Evolutionary conservation across 2,113 vertebrate species (phyloP).

Genomic region (Myrmophylax atrothorax): DNA sequence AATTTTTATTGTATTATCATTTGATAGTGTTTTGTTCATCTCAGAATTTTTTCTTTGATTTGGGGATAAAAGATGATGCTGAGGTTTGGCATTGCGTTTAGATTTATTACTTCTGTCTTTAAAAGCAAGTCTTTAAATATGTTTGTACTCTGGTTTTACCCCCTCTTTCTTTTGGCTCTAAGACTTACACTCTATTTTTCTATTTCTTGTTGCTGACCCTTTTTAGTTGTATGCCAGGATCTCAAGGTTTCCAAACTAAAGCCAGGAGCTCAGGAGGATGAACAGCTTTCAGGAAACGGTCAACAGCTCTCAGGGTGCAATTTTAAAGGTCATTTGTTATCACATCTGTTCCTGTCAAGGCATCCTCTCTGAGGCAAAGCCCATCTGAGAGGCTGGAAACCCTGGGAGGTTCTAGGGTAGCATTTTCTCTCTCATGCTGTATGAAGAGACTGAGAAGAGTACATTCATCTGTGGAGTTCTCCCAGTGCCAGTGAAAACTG

Average conservation of each 20-base stretch:
- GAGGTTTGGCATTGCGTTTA: not conserved
- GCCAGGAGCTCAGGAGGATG: constrained; percentile 15
- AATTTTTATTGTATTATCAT: not conserved
- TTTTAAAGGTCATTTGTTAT: constrained; percentile 65
- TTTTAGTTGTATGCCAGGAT: not conserved
- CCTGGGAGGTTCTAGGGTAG: not conserved
- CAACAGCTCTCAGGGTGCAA: constrained; percentile 40
- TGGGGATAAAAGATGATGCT: not conserved
- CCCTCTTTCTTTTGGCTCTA: not conserved
- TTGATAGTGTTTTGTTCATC: not conserved
- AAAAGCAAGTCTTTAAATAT: not conserved
- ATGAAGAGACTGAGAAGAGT: constrained; percentile 8
- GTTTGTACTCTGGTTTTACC: not conserved
- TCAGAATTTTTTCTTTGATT: not conserved
- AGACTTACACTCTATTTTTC: not conserved
- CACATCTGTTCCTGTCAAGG: constrained; percentile 60
- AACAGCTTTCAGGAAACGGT: constrained; percentile 21
- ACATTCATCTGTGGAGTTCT: constrained; percentile 18
- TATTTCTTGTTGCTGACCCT: not conserved
- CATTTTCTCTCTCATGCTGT: constrained; percentile 20
- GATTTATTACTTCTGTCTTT: not conserved
- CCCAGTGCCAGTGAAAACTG: not conserved
- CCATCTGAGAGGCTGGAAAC: not conserved
- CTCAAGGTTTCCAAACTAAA: constrained; percentile 26
- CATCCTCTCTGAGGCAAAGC: not conserved